Evolutionary conservation across 2,113 vertebrate genomes (phyloP).

Genomic region (Trinectes maculatus): DNA sequence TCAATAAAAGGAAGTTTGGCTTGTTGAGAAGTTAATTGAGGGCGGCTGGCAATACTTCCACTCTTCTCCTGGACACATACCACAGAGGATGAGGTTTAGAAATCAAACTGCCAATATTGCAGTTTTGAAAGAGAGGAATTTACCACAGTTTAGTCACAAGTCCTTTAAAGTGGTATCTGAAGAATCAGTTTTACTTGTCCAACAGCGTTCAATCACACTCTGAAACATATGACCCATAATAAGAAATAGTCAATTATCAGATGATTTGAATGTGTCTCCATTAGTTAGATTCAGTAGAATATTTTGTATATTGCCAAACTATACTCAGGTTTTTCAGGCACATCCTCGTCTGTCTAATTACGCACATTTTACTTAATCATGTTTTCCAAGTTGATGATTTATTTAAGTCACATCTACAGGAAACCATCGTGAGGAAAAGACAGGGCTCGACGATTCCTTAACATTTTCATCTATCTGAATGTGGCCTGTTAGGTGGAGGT

Average conservation of each 20-base stretch:
- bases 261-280: conserved; percentile 1
- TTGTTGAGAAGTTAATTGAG: conserved; percentile 31
- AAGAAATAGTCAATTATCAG: too few species aligned
- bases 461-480: conserved; percentile 17
- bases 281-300: background rate
- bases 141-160: conserved; percentile 4
- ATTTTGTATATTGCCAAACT: background rate
- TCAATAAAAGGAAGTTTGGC: conserved; percentile 58
- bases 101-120: conserved; percentile 26
- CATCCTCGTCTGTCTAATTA: background rate
- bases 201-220: too few species aligned
- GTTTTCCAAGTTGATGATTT: conserved; percentile 22
- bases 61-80: conserved; percentile 3
- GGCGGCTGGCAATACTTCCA: conserved; percentile 24
- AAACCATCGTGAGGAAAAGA: conserved; percentile 58
- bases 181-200: background rate
- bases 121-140: conserved; percentile 35
- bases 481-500: background rate
- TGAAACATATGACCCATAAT: too few species aligned
- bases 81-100: conserved; percentile 36
- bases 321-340: too few species aligned
- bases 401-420: conserved; percentile 28
- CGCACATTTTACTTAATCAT: background rate
- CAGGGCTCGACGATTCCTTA: conserved; percentile 26
- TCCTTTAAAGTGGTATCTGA: background rate